phyloP scores from a whole-genome alignment of 2,797 vertebrate species.

The Crenichthys baileyi region DNA sequence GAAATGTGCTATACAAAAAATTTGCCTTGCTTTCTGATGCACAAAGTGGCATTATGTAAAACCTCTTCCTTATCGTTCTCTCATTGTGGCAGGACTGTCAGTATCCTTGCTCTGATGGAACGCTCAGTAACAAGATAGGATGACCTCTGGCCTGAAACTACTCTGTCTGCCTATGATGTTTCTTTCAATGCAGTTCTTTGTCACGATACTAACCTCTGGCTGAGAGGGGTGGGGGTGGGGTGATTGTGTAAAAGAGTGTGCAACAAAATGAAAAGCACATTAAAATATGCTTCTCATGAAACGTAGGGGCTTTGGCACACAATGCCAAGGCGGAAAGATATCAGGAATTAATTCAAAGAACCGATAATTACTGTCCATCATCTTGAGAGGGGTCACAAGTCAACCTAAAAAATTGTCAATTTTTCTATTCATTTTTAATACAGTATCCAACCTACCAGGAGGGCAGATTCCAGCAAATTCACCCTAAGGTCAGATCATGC shows the following conservation, averaged over 20 bases:
- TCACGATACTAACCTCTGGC: conserved; percentile 10
- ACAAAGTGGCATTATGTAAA: conserved; percentile 32
- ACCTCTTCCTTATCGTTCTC: neutral
- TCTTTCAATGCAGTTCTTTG: conserved; percentile 13
- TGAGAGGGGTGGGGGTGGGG: neutral
- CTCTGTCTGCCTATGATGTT: conserved; percentile 13
- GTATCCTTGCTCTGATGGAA: conserved; percentile 22
- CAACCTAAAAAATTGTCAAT: neutral
- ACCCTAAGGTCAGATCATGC: neutral
- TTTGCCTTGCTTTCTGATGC: neutral
- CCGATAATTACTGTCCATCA: too few relatives aligned
- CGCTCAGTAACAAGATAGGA: conserved; percentile 39
- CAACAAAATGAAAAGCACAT: neutral
- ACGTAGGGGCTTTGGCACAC: neutral
- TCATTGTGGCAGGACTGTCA: conserved; percentile 12
- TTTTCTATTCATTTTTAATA: neutral
- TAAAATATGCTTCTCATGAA: neutral
- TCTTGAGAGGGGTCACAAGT: too few relatives aligned
- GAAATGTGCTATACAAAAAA: too few relatives aligned
- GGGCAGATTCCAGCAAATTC: neutral
- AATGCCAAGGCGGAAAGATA: neutral
- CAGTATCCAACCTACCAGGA: neutral
- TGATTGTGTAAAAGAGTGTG: neutral
- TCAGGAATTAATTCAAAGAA: neutral
- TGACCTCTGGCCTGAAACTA: conserved; percentile 38